phyloP scores from a whole-genome alignment of 53 echinoderm and acorn worm species.

The Stichopus horrens region DNA sequence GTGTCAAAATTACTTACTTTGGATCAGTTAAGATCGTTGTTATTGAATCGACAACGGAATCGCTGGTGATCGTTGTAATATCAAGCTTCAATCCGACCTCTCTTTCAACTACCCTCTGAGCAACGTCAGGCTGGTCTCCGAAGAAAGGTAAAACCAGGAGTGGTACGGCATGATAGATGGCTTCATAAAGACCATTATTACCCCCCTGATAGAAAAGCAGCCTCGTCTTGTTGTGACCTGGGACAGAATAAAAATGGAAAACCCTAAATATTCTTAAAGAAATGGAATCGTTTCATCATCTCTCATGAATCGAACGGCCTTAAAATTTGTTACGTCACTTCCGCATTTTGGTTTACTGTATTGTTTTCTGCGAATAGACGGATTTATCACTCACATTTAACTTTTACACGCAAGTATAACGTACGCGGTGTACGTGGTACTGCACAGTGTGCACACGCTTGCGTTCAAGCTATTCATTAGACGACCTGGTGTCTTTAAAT shows the following conservation, averaged over 20 bases:
- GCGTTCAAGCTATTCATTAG: too few relatives aligned
- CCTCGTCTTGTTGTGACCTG: slow-evolving; percentile 51
- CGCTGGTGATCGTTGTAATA: slow-evolving; percentile 21
- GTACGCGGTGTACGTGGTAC: too few relatives aligned
- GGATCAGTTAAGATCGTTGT: slow-evolving; percentile 29
- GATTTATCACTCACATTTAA: too few relatives aligned
- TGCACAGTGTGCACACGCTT: too few relatives aligned
- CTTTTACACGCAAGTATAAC: too few relatives aligned
- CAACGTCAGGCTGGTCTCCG: slow-evolving; percentile 54
- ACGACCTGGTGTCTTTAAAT: too few relatives aligned
- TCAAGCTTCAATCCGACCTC: slow-evolving; percentile 50
- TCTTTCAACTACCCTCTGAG: slow-evolving; percentile 46
- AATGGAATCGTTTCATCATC: neutral
- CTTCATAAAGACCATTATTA: slow-evolving; percentile 57
- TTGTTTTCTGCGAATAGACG: neutral
- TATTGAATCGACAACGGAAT: slow-evolving; percentile 18
- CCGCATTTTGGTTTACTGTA: too few relatives aligned
- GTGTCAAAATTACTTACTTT: slow-evolving; percentile 30
- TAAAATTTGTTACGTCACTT: too few relatives aligned
- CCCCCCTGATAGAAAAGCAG: slow-evolving; percentile 55
- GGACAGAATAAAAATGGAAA: neutral
- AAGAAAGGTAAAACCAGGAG: slow-evolving; percentile 47
- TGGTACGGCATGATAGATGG: slow-evolving; percentile 55
- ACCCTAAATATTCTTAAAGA: neutral
- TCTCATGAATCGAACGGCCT: too few relatives aligned